Conservation (phyloP, 2,888 invertebrate genomes). For the Neoaliturus tenellus region DNA sequence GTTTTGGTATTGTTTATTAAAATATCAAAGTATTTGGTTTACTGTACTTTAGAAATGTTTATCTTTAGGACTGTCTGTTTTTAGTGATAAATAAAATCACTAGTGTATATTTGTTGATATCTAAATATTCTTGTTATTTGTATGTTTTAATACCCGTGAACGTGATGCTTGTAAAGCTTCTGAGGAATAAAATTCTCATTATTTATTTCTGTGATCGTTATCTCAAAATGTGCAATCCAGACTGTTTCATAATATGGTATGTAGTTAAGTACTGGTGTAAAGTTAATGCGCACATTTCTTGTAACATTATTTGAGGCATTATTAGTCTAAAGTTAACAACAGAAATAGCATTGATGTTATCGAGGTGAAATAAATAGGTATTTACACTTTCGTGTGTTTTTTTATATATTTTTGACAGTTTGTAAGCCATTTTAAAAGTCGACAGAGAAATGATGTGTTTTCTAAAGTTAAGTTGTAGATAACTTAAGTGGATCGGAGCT, state of each 20-base stretch:
- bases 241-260: background rate
- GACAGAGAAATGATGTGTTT: no score
- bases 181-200: conserved; percentile 62
- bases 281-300: background rate
- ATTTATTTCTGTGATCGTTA: conserved; percentile 53
- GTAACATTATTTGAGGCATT: background rate
- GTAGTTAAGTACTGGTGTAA: background rate
- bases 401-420: background rate
- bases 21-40: background rate
- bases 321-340: background rate
- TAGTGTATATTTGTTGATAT: conserved; percentile 1
- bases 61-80: background rate
- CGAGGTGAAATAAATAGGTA: no score
- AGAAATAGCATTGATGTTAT: no score
- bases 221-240: conserved; percentile 14
- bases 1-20: background rate
- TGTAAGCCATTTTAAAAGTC: no score
- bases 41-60: no score
- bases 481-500: no score
- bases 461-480: no score
- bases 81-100: background rate
- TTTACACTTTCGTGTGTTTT: background rate
- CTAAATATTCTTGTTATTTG: conserved; percentile 10
- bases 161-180: conserved; percentile 58
- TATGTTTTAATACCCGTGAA: conserved; percentile 17